phyloP scores from a whole-genome alignment of 2,113 vertebrate species.

The Syngnathus typhle region DNA sequence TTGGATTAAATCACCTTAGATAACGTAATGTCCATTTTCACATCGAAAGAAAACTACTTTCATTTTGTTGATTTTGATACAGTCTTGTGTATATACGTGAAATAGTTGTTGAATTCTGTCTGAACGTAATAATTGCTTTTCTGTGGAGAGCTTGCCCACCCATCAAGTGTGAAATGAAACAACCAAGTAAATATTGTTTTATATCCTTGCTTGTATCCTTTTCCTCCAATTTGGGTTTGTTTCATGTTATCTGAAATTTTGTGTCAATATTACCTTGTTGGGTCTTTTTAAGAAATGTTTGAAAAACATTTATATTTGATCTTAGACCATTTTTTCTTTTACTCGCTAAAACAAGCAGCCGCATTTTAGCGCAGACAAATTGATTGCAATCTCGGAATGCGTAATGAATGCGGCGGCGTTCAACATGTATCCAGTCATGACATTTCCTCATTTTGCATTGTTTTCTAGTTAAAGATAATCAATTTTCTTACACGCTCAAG shows the following conservation, averaged over 20 bases:
- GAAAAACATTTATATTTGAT: background rate
- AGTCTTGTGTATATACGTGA: background rate
- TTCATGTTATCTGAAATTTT: background rate
- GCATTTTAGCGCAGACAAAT: constrained; percentile 4
- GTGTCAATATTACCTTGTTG: background rate
- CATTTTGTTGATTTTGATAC: background rate
- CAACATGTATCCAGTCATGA: constrained; percentile 56
- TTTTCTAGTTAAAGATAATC: constrained; percentile 68
- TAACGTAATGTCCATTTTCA: background rate
- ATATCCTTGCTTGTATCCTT: background rate
- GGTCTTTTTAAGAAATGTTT: no score
- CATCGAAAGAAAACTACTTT: background rate
- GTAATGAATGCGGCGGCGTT: constrained; percentile 48
- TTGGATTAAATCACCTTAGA: constrained; percentile 32
- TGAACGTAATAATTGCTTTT: background rate
- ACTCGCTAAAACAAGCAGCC: constrained; percentile 20
- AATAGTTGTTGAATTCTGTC: background rate
- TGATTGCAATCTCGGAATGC: constrained; percentile 43
- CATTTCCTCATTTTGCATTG: constrained; percentile 49
- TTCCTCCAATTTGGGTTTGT: background rate
- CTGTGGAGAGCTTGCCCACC: background rate
- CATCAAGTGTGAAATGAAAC: background rate
- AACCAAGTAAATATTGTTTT: background rate
- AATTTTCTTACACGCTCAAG: constrained; percentile 50
- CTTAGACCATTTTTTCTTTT: constrained; percentile 12